phyloP scores from a whole-genome alignment of 2,888 invertebrate genomes.

The Spisula subtruncata region DNA sequence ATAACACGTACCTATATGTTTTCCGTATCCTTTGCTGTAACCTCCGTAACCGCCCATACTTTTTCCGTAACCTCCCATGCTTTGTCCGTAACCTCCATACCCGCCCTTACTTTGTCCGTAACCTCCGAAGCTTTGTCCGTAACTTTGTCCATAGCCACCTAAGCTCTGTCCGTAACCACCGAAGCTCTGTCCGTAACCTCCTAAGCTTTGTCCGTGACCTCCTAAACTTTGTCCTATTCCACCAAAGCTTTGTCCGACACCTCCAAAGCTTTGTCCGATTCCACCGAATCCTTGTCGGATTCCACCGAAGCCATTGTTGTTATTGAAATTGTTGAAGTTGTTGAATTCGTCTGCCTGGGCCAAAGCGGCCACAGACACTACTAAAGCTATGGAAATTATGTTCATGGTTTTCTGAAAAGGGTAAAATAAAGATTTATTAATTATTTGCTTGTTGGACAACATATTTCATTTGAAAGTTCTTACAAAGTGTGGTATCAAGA shows the following conservation, averaged over 20 bases:
- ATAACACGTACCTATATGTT: neutral
- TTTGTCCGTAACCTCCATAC: conserved; percentile 32
- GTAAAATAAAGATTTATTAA: neutral
- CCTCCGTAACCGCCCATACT: neutral
- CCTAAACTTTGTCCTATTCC: neutral
- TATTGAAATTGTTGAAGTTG: neutral
- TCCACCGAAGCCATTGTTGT: conserved; percentile 26
- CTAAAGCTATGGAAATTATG: conserved; percentile 31
- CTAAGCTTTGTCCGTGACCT: neutral
- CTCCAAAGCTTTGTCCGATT: neutral
- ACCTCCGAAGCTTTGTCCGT: neutral
- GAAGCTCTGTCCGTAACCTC: conserved; percentile 16
- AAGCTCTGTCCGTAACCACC: conserved; percentile 21
- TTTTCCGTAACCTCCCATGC: neutral
- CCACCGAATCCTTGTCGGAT: neutral
- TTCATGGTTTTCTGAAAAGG: conserved; percentile 54
- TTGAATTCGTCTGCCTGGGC: conserved; percentile 48
- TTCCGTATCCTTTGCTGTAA: neutral
- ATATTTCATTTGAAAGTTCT: too few species aligned
- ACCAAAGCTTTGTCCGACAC: neutral
- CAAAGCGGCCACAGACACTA: conserved; percentile 53
- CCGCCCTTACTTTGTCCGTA: conserved; percentile 9
- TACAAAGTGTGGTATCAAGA: too few species aligned
- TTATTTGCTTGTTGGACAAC: too few species aligned
- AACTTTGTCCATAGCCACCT: neutral